Percentiles rank a stretch among this genome's conserved stretches.
phyloP scores from a whole-genome alignment of 1,140 invertebrate genomes.

The Metaphire vulgaris region DNA sequence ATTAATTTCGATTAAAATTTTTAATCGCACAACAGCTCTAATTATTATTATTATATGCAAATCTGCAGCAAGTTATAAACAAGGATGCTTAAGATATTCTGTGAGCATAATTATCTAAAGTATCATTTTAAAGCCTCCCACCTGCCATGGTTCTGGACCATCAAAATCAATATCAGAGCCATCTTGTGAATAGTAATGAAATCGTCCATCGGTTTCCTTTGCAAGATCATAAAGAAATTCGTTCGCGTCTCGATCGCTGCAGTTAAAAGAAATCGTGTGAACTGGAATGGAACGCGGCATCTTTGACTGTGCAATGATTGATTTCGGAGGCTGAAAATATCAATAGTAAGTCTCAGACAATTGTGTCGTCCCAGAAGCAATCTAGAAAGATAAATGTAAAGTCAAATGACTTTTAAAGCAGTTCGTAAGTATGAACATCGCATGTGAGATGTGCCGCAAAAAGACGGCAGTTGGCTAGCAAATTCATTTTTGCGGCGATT shows the following conservation, averaged over 20 bases:
- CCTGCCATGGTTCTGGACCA: constrained; percentile 45
- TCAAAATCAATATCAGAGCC: constrained; percentile 35
- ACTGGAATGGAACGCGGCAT: constrained; percentile 47
- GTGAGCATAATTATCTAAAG: background rate
- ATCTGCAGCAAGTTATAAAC: no score
- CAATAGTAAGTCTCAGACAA: background rate
- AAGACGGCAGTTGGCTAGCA: no score
- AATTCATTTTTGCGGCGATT: no score
- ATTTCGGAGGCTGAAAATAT: constrained; percentile 45
- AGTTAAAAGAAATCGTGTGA: constrained; percentile 53
- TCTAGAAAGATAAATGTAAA: no score
- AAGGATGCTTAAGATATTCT: background rate
- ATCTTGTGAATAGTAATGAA: constrained; percentile 49
- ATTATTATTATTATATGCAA: no score
- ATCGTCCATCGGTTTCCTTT: constrained; percentile 45
- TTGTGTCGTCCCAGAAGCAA: no score
- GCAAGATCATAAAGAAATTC: constrained; percentile 49
- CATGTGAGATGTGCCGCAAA: no score
- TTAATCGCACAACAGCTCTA: no score
- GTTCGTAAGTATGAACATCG: no score
- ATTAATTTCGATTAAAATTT: no score
- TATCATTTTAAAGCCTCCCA: no score
- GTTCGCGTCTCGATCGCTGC: constrained; percentile 51
- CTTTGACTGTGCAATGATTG: constrained; percentile 49
- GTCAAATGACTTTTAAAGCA: no score